Evolutionary conservation across 2,113 vertebrate species (phyloP).

Genomic region (Apaloderma vittatum): DNA sequence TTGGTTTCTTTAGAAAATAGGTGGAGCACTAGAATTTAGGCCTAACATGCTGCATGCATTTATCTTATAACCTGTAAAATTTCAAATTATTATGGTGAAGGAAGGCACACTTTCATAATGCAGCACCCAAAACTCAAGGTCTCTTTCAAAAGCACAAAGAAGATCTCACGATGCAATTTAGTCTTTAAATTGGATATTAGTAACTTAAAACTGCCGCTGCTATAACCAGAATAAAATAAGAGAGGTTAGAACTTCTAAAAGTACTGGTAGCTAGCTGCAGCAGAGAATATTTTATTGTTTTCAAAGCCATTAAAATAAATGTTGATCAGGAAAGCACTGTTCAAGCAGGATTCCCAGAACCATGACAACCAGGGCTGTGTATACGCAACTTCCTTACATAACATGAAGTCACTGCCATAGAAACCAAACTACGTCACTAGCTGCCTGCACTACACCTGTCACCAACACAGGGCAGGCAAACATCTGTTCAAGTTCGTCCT

Average conservation of each 20-base stretch:
- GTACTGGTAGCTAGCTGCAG: neutral
- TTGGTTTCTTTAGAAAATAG: neutral
- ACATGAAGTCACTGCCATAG: conserved; percentile 56
- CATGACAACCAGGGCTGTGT: conserved; percentile 34
- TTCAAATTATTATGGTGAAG: neutral
- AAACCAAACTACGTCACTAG: conserved; percentile 46
- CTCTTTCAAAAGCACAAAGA: neutral
- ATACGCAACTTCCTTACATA: conserved; percentile 50
- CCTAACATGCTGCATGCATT: neutral
- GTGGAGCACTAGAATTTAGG: neutral
- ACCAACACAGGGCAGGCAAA: neutral
- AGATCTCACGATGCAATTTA: neutral
- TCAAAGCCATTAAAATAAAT: neutral
- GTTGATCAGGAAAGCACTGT: neutral
- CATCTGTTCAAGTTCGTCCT: neutral
- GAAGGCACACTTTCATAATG: neutral
- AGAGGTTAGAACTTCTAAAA: neutral
- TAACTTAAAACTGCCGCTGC: neutral
- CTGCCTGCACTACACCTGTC: neutral
- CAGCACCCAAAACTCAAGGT: neutral
- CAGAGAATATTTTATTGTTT: neutral
- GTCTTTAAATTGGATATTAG: neutral
- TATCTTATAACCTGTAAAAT: neutral
- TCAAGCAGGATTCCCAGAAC: conserved; percentile 14
- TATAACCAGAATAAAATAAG: neutral